These are phyloP conservation scores for Scolopax bukidnonensis DNA, from an alignment of 2,797 vertebrate genomes.

Conservation along the genomic window DNA sequence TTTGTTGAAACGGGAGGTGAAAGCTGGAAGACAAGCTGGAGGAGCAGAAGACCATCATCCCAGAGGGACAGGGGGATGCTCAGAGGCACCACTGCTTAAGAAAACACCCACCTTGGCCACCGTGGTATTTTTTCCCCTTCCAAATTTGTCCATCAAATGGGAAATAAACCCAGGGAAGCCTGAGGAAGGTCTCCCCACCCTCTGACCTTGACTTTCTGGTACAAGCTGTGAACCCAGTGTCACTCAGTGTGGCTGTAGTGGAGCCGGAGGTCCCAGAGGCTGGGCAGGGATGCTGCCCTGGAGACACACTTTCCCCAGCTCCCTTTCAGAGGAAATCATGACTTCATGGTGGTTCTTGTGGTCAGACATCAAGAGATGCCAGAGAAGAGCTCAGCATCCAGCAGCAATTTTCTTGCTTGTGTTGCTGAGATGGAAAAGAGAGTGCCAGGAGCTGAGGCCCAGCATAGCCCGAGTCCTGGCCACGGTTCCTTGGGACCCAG, in stretches of 20 bases:
- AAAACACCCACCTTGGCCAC: background rate
- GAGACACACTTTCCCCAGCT: background rate
- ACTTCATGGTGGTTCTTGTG: slow-evolving; percentile 45
- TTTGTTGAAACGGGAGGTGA: fast-evolving
- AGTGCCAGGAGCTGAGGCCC: background rate
- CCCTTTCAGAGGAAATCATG: background rate
- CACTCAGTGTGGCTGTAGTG: fast-evolving
- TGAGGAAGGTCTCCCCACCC: background rate
- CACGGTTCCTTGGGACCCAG: background rate
- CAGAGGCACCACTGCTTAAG: background rate
- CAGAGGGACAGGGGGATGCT: background rate
- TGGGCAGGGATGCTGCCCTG: background rate
- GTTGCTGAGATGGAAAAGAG: background rate
- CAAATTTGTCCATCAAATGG: background rate
- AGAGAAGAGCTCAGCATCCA: background rate
- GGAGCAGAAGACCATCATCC: background rate
- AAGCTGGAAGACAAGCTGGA: background rate
- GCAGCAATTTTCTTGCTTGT: background rate
- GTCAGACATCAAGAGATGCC: slow-evolving; percentile 42
- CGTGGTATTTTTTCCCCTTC: background rate
- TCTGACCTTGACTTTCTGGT: background rate
- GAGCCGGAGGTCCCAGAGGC: fast-evolving
- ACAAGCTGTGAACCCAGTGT: background rate
- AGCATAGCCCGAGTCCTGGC: background rate
- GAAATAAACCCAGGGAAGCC: background rate